Evolutionary conservation across 37 sponge, comb jelly and placozoan genomes (phyloP), one percentile per base, ranked within the genome.

Genomic region (Dysidea cf. avara): DNA sequence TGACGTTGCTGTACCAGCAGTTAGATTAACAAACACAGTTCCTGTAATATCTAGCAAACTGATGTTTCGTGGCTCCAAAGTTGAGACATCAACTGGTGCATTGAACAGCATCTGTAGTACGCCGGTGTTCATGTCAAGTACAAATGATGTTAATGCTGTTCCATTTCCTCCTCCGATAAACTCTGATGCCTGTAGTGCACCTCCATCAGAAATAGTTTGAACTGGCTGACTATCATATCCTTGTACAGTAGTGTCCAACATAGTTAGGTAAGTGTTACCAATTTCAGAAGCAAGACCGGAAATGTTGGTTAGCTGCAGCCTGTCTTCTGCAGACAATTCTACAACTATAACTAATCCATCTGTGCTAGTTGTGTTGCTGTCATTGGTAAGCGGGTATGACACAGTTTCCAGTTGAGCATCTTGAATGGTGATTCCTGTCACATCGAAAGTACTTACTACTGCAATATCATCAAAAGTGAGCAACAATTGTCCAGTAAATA

Each of bases 391-490:
- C 17, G 59, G 49, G 18, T 78, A 51, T 22, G 31, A 37, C 18
- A 47, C 46, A 66, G 39, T 78, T 3, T 48, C 79, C 24, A 20
- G 6, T 6, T 39, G 54, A 25, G 72, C 79, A 65, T 71, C 68
- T 39, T 78, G 85, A 30, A 85, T 57, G 49, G 79, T 73, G 35
- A 85, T 85, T 0, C 79, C 73, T 0, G 74, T 72, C 16, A 75
- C 43, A 64, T 48, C 49, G 66, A 72, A 84, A 20, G 93, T 87
- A 13, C 60, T 60, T 16, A 43, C 71, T 36, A 87, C 39, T 35
- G 78, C 90, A 48, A 90, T 60, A 64, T 90, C 90, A 77, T 81
- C 61, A 47, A 95, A 95, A 3, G 91, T 95, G 36, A 95, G 75
- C 5, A 53, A 56, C n/a, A 95, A 24, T 33, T 57, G 26, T 40